phyloP scores from a whole-genome alignment of 2,888 invertebrate species.

The Cephus rjabovi region DNA sequence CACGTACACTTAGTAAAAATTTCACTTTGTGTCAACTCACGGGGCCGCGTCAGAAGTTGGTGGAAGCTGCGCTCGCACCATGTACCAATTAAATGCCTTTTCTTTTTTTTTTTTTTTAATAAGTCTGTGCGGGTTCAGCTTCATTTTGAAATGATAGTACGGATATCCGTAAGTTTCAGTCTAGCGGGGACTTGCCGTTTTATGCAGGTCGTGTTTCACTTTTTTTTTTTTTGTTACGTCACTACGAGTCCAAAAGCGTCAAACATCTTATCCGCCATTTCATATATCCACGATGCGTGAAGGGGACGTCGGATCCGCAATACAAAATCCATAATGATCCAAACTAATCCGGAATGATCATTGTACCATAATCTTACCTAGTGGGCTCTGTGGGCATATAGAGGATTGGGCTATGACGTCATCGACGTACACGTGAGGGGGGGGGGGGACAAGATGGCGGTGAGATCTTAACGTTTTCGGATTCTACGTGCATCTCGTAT shows the following conservation, averaged over 20 bases:
- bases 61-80: slow-evolving; percentile 35
- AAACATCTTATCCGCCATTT: neutral
- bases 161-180: slow-evolving; percentile 45
- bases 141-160: slow-evolving; percentile 23
- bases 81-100: slow-evolving; percentile 3
- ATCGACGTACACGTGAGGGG: neutral
- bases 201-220: neutral
- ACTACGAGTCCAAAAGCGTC: neutral
- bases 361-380: neutral
- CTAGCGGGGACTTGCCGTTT: slow-evolving; percentile 41
- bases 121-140: slow-evolving; percentile 37
- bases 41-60: slow-evolving; percentile 25
- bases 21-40: slow-evolving; percentile 41
- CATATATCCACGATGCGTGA: neutral
- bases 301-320: neutral
- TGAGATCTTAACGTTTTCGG: slow-evolving; percentile 1
- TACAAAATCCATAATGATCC: neutral
- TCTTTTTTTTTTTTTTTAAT: neutral
- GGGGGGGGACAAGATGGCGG: neutral
- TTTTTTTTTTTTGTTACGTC: neutral
- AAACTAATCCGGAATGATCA: neutral
- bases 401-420: neutral
- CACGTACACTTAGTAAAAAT: slow-evolving; percentile 37
- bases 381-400: neutral
- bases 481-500: neutral